phyloP scores from a whole-genome alignment of 2,797 vertebrate species.

The Parambassis ranga region DNA sequence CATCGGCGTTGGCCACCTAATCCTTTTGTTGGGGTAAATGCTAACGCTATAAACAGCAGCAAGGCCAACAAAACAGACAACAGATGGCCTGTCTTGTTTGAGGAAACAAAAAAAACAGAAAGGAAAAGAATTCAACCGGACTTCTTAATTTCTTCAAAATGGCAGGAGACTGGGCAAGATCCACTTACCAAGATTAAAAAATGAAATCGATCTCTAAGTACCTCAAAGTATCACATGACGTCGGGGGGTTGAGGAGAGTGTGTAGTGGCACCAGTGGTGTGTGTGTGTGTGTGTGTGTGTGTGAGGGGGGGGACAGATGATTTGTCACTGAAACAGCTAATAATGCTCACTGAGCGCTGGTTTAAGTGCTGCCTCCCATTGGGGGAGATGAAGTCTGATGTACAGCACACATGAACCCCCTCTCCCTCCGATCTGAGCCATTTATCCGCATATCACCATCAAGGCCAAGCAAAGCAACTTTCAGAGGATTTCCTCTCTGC shows the following conservation, averaged over 20 bases:
- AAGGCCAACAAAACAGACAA: conserved; percentile 34
- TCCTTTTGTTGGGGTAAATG: conserved; percentile 56
- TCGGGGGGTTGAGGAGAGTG: conserved; percentile 39
- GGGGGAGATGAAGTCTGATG: conserved; percentile 28
- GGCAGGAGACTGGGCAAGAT: conserved; percentile 59
- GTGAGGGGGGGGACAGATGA: conserved; percentile 18
- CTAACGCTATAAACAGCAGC: conserved; percentile 40
- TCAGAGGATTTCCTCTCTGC: conserved; percentile 27
- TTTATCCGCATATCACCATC: conserved; percentile 43
- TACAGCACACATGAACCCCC: conserved; percentile 27
- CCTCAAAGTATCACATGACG: conserved; percentile 76
- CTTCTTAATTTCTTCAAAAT: conserved; percentile 69
- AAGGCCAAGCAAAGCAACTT: conserved; percentile 10
- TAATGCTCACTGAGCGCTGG: conserved; percentile 47
- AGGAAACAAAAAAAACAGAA: conserved; percentile 30
- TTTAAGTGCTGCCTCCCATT: conserved; percentile 43
- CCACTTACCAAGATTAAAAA: conserved; percentile 83
- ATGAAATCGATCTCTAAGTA: conserved; percentile 83
- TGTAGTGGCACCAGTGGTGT: conserved; percentile 20
- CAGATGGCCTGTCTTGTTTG: conserved; percentile 6
- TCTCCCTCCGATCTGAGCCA: conserved; percentile 19
- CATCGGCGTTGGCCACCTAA: conserved; percentile 52
- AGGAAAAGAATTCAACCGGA: conserved; percentile 33
- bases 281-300: conserved; percentile 21
- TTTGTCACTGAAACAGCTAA: conserved; percentile 46